These are phyloP conservation scores for Falco novaeseelandiae DNA, from an alignment of 2,797 vertebrate species.

Conservation along the genomic window DNA sequence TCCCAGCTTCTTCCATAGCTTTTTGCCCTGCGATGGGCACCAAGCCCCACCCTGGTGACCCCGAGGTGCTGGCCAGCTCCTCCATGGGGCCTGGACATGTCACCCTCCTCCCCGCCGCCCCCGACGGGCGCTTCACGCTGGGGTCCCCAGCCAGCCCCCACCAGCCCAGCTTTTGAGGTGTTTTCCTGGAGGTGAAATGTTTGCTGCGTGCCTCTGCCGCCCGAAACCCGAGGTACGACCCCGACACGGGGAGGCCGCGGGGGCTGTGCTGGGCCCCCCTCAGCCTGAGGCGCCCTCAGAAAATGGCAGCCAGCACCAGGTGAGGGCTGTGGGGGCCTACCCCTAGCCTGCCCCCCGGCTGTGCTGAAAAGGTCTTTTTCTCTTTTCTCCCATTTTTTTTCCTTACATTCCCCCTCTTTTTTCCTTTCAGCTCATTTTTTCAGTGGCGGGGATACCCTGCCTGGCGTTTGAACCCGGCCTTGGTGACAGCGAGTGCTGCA, in stretches of 20 bases:
- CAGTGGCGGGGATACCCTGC: background rate
- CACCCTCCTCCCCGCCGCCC: rapidly evolving
- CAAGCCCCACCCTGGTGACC: rapidly evolving
- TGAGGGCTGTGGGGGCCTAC: background rate
- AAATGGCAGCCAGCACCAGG: background rate
- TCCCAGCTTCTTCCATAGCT: background rate
- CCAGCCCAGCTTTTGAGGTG: rapidly evolving
- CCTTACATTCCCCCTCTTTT: rapidly evolving
- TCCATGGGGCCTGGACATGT: rapidly evolving
- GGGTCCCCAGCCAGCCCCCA: background rate
- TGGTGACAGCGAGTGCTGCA: background rate
- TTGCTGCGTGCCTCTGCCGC: no score
- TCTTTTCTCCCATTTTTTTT: background rate
- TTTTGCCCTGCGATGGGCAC: background rate
- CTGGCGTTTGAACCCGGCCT: no score
- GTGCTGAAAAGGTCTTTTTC: background rate
- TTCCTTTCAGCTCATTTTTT: background rate
- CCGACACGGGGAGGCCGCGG: no score
- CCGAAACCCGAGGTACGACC: rapidly evolving
- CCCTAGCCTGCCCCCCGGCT: background rate
- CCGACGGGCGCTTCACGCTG: rapidly evolving
- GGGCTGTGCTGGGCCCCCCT: background rate
- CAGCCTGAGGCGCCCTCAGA: background rate
- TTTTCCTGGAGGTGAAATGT: rapidly evolving
- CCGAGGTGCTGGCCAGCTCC: no score